phyloP scores from a whole-genome alignment of 2,113 vertebrate species.

The Phoxinus phoxinus region DNA sequence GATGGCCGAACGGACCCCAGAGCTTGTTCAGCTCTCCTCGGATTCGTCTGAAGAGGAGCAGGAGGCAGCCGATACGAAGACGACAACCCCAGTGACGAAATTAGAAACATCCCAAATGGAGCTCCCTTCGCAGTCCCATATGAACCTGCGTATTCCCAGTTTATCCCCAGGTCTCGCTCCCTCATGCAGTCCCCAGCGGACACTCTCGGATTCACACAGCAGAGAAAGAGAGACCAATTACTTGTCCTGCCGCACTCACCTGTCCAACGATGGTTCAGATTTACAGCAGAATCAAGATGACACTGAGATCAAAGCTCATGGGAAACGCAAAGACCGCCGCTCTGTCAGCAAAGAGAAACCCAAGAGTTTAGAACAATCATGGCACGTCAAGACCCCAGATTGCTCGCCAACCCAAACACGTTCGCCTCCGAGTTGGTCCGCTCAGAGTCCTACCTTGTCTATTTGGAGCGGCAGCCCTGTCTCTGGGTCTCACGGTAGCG shows the following conservation, averaged over 20 bases:
- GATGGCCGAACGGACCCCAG: slow-evolving; percentile 88
- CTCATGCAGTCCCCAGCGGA: slow-evolving; percentile 1
- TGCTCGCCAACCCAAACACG: neutral
- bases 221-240: neutral
- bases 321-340: neutral
- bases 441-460: neutral
- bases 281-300: neutral
- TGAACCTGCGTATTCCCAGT: neutral
- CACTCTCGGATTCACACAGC: neutral
- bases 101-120: slow-evolving; percentile 20
- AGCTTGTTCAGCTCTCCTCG: slow-evolving; percentile 91
- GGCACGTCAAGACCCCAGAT: neutral
- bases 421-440: neutral
- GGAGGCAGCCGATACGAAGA: slow-evolving; percentile 72
- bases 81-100: slow-evolving; percentile 62
- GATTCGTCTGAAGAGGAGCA: slow-evolving; percentile 81
- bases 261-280: neutral
- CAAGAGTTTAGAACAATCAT: neutral
- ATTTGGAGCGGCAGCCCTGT: neutral
- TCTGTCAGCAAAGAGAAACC: neutral
- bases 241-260: neutral
- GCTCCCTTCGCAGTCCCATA: neutral
- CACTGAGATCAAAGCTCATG: too few relatives aligned
- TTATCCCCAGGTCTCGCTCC: slow-evolving; percentile 16
- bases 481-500: slow-evolving; percentile 1